phyloP scores from a whole-genome alignment of 2,113 vertebrate species.

The Sterna hirundo region DNA sequence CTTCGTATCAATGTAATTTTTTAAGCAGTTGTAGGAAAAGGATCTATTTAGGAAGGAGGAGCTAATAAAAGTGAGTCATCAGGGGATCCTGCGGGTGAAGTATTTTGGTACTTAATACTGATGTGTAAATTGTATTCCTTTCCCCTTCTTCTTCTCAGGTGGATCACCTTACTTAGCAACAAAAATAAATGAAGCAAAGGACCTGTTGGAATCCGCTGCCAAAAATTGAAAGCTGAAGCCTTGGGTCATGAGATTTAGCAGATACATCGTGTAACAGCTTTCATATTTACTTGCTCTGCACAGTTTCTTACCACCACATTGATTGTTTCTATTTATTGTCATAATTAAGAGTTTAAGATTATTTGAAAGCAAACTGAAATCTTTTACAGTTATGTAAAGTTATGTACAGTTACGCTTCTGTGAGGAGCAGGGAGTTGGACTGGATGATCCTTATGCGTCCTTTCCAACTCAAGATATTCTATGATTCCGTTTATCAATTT shows the following conservation, averaged over 20 bases:
- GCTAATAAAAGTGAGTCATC: not conserved
- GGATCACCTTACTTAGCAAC: slow-evolving; percentile 86
- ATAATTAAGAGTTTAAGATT: not conserved
- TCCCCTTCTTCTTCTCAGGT: slow-evolving; percentile 71
- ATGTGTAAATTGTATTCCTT: not conserved
- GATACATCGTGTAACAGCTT: not conserved
- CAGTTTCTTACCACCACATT: not conserved
- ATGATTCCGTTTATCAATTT: not conserved
- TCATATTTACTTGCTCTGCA: not conserved
- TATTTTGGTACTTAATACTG: not conserved
- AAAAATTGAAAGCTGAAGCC: slow-evolving; percentile 62
- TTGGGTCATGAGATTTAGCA: not conserved
- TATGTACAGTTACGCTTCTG: not conserved
- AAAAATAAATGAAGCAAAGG: slow-evolving; percentile 90
- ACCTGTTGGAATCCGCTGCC: slow-evolving; percentile 78
- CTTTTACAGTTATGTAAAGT: not conserved
- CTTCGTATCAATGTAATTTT: not conserved
- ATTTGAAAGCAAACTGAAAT: slow-evolving; percentile 23
- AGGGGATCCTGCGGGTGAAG: not conserved
- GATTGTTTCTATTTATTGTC: not conserved
- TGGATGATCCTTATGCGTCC: not conserved
- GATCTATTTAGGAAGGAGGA: not conserved
- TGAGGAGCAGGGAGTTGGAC: not conserved
- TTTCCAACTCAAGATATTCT: not conserved
- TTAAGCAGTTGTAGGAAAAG: not conserved